A percentile compares a stretch with the other conserved stretches of the same genome.
Conservation (phyloP, 2,888 invertebrate genomes). For the Lissocephala sabroskyi region DNA sequence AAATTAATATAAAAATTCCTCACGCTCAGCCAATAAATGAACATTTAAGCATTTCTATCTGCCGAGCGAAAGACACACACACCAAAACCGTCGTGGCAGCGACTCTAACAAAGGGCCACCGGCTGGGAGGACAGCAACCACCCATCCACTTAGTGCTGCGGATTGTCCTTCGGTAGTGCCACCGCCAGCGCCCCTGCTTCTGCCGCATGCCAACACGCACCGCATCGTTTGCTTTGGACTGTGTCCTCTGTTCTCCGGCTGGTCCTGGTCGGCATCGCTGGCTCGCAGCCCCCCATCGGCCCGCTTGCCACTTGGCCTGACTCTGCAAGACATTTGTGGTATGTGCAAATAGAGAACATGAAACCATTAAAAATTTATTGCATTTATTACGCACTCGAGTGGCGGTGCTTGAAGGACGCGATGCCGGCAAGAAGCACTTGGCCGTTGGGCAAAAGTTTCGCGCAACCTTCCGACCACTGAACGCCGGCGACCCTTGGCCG, state of each 20-base stretch:
- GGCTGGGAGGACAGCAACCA: too few species aligned
- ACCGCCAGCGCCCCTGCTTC: conserved; percentile 17
- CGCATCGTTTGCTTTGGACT: conserved; percentile 39
- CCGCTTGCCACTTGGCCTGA: conserved; percentile 16
- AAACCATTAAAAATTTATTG: conserved; percentile 43
- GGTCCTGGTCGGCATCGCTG: too few species aligned
- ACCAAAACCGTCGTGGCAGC: neutral
- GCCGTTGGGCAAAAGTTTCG: too few species aligned
- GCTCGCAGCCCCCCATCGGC: too few species aligned
- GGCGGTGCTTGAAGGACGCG: conserved; percentile 1
- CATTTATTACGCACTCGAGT: conserved; percentile 17
- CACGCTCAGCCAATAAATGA: conserved; percentile 67
- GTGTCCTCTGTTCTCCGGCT: too few species aligned
- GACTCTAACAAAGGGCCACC: too few species aligned
- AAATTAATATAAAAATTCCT: conserved; percentile 69
- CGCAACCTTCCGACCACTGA: too few species aligned
- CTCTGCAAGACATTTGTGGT: conserved; percentile 32
- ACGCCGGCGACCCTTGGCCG: too few species aligned
- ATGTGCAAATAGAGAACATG: conserved; percentile 39
- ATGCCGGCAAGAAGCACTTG: too few species aligned
- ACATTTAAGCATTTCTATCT: conserved; percentile 59
- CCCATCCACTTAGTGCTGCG: too few species aligned
- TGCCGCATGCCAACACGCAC: conserved; percentile 45
- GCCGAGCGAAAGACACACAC: conserved; percentile 26
- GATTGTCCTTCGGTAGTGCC: too few species aligned